A percentile compares a stretch with the other conserved stretches of the same genome.
phyloP scores from a whole-genome alignment of 2,797 vertebrate species.

The Amniataba percoides region DNA sequence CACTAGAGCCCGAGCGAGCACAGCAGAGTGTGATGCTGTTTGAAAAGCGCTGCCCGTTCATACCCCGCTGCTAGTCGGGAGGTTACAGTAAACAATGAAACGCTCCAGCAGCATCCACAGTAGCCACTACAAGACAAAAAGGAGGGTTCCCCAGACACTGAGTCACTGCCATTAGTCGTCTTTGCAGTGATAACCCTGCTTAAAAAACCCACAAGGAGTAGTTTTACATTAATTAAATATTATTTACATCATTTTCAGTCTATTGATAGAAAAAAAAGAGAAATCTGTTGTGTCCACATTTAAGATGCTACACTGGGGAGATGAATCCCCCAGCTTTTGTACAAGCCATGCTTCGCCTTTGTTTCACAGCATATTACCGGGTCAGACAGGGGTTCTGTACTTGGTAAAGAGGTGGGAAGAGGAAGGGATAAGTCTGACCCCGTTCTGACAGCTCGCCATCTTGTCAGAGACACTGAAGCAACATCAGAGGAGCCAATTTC shows the following conservation, averaged over 20 bases:
- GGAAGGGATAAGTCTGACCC: constrained; percentile 59
- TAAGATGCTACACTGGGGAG: constrained; percentile 24
- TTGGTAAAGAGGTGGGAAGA: constrained; percentile 54
- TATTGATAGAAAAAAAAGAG: constrained; percentile 7
- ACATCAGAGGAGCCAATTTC: constrained; percentile 61
- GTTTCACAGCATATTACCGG: constrained; percentile 54
- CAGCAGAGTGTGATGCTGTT: constrained; percentile 40
- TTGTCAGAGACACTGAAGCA: constrained; percentile 49
- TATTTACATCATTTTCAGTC: constrained; percentile 46
- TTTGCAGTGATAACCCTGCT: constrained; percentile 32
- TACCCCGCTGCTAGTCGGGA: constrained; percentile 43
- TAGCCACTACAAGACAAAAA: constrained; percentile 23
- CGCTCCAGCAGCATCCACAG: constrained; percentile 50
- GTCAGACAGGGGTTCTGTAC: constrained; percentile 33
- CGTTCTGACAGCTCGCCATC: constrained; percentile 66
- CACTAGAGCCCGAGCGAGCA: constrained; percentile 41
- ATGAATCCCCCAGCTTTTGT: constrained; percentile 28
- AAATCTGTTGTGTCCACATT: constrained; percentile 37
- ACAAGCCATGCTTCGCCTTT: constrained; percentile 33
- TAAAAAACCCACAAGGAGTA: constrained; percentile 40
- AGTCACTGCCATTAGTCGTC: constrained; percentile 53
- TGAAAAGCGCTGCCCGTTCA: constrained; percentile 41
- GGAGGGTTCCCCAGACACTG: constrained; percentile 39
- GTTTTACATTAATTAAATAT: constrained; percentile 49
- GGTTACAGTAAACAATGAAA: constrained; percentile 59